phyloP scores from a whole-genome alignment of 2,888 invertebrate species.

The Drosophila hamatofila region DNA sequence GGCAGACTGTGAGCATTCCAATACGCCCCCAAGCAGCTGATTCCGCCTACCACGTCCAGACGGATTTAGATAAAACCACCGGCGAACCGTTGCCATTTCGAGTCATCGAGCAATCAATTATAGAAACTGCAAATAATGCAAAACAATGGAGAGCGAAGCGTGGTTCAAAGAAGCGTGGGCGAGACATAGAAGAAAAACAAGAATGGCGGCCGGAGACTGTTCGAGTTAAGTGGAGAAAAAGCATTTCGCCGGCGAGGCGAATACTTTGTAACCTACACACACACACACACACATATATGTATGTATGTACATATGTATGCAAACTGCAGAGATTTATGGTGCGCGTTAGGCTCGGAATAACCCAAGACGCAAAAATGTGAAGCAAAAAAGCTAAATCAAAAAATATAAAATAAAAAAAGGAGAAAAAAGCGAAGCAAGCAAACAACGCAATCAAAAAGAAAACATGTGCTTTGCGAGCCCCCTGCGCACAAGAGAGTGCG shows the following conservation, averaged over 20 bases:
- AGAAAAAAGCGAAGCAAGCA: conserved; percentile 34
- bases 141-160: conserved; percentile 52
- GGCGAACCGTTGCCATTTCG: conserved; percentile 39
- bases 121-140: conserved; percentile 67
- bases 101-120: conserved; percentile 56
- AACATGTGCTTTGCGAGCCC: conserved; percentile 63
- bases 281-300: neutral
- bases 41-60: conserved; percentile 30
- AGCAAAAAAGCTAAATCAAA: conserved; percentile 31
- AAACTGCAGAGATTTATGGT: conserved; percentile 65
- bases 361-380: conserved; percentile 63
- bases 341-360: conserved; percentile 61
- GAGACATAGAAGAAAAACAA: conserved; percentile 37
- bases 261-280: conserved; percentile 11
- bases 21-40: conserved; percentile 25
- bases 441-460: conserved; percentile 60
- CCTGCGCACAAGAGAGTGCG: conserved; percentile 10
- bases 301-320: neutral
- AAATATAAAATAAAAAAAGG: conserved; percentile 13
- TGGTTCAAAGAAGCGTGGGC: conserved; percentile 20
- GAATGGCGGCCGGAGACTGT: conserved; percentile 18
- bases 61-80: conserved; percentile 44
- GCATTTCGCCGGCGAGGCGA: conserved; percentile 60
- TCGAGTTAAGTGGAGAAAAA: conserved; percentile 36
- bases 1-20: conserved; percentile 29